These are phyloP conservation scores for Calyptomena viridis DNA, from an alignment of 2,113 vertebrate genomes.

Conservation along the genomic window DNA sequence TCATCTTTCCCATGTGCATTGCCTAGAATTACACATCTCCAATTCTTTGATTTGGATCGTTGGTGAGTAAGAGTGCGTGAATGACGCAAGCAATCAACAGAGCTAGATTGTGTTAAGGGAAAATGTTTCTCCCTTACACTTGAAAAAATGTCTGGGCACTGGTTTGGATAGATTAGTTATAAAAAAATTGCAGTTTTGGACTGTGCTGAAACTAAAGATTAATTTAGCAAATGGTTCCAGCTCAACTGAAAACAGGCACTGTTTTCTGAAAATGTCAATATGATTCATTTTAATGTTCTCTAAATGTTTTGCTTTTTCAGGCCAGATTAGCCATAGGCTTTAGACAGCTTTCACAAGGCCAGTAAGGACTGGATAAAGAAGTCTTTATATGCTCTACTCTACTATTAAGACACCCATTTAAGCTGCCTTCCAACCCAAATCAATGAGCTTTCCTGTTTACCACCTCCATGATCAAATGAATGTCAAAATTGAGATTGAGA, in stretches of 20 bases:
- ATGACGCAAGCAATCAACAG: background rate
- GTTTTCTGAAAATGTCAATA: background rate
- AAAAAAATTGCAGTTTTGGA: background rate
- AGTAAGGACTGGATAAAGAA: background rate
- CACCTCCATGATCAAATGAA: background rate
- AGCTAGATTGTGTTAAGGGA: background rate
- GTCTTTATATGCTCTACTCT: background rate
- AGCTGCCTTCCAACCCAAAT: background rate
- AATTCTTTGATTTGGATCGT: background rate
- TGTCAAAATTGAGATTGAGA: background rate
- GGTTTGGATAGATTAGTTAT: background rate
- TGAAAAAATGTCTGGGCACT: background rate
- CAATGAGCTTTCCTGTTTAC: background rate
- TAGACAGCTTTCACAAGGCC: background rate
- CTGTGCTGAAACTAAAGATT: background rate
- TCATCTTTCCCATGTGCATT: background rate
- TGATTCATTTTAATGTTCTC: background rate
- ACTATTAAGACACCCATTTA: background rate
- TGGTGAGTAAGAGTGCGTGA: background rate
- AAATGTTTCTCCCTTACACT: background rate
- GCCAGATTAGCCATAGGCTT: background rate
- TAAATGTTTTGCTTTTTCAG: conserved; percentile 11
- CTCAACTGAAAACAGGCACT: background rate
- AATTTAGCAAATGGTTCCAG: background rate
- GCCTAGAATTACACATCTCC: background rate